phyloP scores from a whole-genome alignment of 2,797 vertebrate species.

The Mergus octosetaceus region DNA sequence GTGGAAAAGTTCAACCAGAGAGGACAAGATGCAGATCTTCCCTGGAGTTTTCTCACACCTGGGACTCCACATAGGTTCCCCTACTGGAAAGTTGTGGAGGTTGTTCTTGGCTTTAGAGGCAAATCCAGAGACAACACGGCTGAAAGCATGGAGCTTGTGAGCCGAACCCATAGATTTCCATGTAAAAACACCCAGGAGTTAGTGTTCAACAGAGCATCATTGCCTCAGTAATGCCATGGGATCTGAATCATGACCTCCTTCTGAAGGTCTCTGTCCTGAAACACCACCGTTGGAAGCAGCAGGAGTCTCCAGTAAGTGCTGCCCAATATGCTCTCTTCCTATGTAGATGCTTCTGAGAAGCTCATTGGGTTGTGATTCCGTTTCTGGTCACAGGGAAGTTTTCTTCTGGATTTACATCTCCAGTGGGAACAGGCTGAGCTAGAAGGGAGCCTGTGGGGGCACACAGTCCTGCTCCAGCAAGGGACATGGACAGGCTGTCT shows the following conservation, averaged over 20 bases:
- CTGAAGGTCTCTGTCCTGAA: not conserved
- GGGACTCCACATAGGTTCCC: not conserved
- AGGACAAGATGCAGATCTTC: not conserved
- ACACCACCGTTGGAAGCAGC: not conserved
- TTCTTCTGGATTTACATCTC: not conserved
- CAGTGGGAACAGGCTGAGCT: not conserved
- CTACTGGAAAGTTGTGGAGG: not conserved
- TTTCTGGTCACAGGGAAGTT: not conserved
- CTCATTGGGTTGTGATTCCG: not conserved
- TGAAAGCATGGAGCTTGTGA: not conserved
- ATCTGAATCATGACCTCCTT: not conserved
- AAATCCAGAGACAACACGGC: not conserved
- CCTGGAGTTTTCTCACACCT: not conserved
- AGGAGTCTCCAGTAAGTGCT: not conserved
- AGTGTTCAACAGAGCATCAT: not conserved
- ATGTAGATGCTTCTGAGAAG: not conserved
- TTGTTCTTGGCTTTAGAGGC: not conserved
- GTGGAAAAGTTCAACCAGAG: not conserved
- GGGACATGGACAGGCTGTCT: not conserved
- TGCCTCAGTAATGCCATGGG: not conserved
- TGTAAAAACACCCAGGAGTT: not conserved
- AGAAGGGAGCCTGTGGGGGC: rapidly evolving
- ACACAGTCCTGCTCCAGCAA: not conserved
- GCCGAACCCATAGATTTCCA: not conserved
- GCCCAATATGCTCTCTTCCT: not conserved